Conservation (phyloP, 2,888 invertebrate species). For the Ophioninae sp. region DNA sequence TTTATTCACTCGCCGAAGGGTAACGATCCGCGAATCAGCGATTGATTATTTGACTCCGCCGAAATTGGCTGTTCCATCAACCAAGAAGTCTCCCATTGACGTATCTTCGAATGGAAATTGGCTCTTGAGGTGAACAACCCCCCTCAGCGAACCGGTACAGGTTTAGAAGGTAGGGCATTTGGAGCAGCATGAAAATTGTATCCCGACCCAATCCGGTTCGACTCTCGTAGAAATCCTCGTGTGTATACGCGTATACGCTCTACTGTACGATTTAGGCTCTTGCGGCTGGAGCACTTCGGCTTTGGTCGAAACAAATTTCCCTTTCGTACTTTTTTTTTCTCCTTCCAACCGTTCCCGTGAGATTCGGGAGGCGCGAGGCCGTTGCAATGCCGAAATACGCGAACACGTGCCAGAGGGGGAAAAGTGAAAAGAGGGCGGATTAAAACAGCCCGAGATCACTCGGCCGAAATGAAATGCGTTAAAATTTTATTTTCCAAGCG, state of each 20-base stretch:
- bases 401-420: neutral
- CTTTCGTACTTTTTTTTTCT: conserved; percentile 3
- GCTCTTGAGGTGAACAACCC: neutral
- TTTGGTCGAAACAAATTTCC: conserved; percentile 46
- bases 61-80: neutral
- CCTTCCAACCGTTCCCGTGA: conserved; percentile 33
- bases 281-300: conserved; percentile 13
- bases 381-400: conserved; percentile 32
- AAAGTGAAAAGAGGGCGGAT: conserved; percentile 36
- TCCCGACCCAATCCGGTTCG: neutral
- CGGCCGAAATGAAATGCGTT: conserved; percentile 55
- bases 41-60: neutral
- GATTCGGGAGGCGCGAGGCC: conserved; percentile 41
- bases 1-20: neutral
- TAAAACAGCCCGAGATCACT: conserved; percentile 32
- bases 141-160: neutral
- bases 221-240: neutral
- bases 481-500: conserved; percentile 50
- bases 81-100: neutral
- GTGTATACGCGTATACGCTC: neutral
- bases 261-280: conserved; percentile 22
- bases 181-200: neutral
- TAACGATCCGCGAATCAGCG: neutral
- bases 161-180: neutral
- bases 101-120: neutral